Percentiles rank a stretch among this genome's conserved stretches.
These are phyloP conservation scores for Luidia sarsii DNA, from an alignment of 53 echinoderm and acorn worm genomes.

Conservation along the genomic window DNA sequence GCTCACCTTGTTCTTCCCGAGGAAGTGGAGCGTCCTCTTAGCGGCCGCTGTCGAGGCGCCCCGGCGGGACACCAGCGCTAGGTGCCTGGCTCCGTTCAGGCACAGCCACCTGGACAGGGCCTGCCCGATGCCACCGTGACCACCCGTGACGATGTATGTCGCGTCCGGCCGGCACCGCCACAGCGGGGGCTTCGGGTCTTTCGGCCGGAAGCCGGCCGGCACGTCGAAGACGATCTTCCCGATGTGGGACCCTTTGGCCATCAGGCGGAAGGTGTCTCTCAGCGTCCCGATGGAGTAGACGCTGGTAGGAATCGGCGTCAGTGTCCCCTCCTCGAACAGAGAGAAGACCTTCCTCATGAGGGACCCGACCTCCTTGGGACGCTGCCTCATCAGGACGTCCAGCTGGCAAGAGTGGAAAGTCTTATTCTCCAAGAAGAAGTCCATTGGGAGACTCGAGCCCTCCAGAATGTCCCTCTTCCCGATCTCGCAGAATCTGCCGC, in stretches of 20 bases:
- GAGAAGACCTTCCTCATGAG: slow-evolving; percentile 57
- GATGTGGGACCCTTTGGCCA: slow-evolving; percentile 62
- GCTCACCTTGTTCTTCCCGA: slow-evolving; percentile 61
- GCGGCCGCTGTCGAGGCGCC: slow-evolving; percentile 58
- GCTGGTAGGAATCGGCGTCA: slow-evolving; percentile 66
- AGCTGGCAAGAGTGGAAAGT: slow-evolving; percentile 75
- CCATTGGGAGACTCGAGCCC: slow-evolving; percentile 67
- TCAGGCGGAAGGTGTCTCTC: slow-evolving; percentile 48
- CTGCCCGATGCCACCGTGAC: slow-evolving; percentile 73
- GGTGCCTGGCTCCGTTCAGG: slow-evolving; percentile 81
- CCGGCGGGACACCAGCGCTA: slow-evolving; percentile 73
- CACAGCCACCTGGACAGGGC: slow-evolving; percentile 86
- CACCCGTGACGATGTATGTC: slow-evolving; percentile 84
- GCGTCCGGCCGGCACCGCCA: slow-evolving; percentile 68
- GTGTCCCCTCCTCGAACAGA: slow-evolving; percentile 56
- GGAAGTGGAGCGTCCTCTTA: slow-evolving; percentile 63
- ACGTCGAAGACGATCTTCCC: slow-evolving; percentile 67
- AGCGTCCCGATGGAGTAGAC: slow-evolving; percentile 47
- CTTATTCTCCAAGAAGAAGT: slow-evolving; percentile 71
- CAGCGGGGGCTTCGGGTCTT: slow-evolving; percentile 33
- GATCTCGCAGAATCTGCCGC: slow-evolving; percentile 81
- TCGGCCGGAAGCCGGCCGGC: slow-evolving; percentile 38
- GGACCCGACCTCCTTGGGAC: slow-evolving; percentile 28
- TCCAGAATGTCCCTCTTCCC: slow-evolving; percentile 58
- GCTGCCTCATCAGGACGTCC: slow-evolving; percentile 58